Conservation (phyloP, 2,797 vertebrate species). For the Heteromormyrus szaboi region DNA sequence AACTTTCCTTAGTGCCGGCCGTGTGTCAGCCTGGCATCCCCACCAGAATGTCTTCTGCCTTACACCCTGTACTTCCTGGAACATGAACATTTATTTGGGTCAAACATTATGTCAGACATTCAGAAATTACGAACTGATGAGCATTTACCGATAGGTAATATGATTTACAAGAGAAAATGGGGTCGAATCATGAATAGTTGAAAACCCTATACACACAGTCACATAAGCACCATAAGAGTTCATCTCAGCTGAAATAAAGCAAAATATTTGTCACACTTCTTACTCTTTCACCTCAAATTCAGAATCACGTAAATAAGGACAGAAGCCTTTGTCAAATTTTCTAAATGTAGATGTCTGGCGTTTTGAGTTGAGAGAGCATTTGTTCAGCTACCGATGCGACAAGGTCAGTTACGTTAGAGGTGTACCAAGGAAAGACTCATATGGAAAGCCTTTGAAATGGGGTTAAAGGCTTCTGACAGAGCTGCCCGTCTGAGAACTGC, state of each 20-base stretch:
- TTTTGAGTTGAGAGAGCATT: slow-evolving; percentile 16
- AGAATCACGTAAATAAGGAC: background rate
- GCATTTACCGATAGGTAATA: background rate
- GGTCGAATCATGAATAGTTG: background rate
- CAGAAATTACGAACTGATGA: background rate
- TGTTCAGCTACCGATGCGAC: slow-evolving; percentile 24
- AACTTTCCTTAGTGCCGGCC: background rate
- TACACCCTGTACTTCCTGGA: background rate
- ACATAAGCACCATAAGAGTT: background rate
- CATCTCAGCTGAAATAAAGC: background rate
- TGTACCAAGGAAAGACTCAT: slow-evolving; percentile 5
- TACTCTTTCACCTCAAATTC: background rate
- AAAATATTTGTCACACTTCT: background rate
- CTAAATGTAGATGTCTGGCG: background rate
- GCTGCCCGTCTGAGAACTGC: slow-evolving; percentile 31
- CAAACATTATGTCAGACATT: background rate
- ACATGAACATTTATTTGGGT: background rate
- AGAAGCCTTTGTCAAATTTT: background rate
- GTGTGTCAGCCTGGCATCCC: background rate
- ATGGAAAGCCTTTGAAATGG: slow-evolving; percentile 20
- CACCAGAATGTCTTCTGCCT: background rate
- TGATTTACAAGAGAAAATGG: background rate
- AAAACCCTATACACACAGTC: background rate
- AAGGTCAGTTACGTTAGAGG: slow-evolving; percentile 35
- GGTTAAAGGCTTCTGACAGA: slow-evolving; percentile 16